These are phyloP conservation scores for Molossus alvarezi DNA, from an alignment of 2,797 vertebrate genomes.

Conservation along the genomic window DNA sequence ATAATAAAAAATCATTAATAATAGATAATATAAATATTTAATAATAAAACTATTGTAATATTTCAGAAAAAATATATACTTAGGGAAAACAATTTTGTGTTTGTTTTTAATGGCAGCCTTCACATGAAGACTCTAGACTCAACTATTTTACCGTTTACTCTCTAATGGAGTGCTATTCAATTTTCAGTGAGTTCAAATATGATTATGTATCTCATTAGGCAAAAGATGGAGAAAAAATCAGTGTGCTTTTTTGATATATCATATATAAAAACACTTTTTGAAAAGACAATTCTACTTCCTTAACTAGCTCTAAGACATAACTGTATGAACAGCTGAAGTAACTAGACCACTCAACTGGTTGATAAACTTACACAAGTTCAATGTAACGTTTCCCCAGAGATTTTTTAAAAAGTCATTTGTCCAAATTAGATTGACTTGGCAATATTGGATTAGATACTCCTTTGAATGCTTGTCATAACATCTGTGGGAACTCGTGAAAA, in stretches of 20 bases:
- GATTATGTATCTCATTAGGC: neutral
- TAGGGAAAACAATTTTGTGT: neutral
- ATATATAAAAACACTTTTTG: neutral
- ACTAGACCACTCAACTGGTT: neutral
- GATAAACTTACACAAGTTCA: conserved; percentile 9
- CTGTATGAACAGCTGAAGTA: neutral
- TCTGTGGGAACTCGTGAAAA: neutral
- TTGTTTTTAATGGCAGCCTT: neutral
- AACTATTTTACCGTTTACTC: neutral
- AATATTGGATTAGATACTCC: neutral
- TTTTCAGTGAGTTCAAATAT: conserved; percentile 3
- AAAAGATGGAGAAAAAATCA: neutral
- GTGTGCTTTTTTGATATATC: neutral
- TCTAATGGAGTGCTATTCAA: neutral
- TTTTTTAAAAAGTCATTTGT: neutral
- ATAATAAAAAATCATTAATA: neutral
- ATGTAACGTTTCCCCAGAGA: neutral
- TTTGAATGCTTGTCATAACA: conserved; percentile 4
- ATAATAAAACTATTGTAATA: conserved; percentile 21
- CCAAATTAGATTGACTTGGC: neutral
- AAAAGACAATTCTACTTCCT: neutral
- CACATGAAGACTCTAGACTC: neutral
- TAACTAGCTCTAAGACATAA: neutral
- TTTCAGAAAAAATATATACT: conserved; percentile 16
- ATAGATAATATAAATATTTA: neutral